Evolutionary conservation across 2,797 vertebrate genomes (phyloP).

Genomic region (Melanotaenia boesemani): DNA sequence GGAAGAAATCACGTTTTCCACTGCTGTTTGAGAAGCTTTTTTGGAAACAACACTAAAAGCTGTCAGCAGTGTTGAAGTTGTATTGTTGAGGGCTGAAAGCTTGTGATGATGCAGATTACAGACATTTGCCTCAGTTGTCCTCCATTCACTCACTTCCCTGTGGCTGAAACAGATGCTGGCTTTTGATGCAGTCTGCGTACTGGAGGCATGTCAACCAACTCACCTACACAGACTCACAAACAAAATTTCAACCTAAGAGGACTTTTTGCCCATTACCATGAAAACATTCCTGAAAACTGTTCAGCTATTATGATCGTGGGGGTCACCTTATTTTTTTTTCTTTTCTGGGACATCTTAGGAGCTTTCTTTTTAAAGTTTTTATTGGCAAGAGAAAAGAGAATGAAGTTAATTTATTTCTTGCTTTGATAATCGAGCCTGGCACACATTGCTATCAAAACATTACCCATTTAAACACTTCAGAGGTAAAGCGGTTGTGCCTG

Average conservation of each 20-base stretch:
- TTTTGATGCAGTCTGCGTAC: constrained; percentile 59
- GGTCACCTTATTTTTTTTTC: constrained; percentile 69
- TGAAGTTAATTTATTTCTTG: constrained; percentile 60
- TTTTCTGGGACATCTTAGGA: constrained; percentile 41
- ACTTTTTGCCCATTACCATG: constrained; percentile 21
- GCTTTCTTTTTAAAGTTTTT: constrained; percentile 41
- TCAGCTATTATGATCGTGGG: constrained; percentile 28
- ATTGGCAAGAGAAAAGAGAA: constrained; percentile 54
- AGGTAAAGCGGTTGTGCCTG: constrained; percentile 50
- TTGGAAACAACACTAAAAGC: constrained; percentile 52
- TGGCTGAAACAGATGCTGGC: constrained; percentile 60
- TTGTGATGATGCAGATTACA: constrained; percentile 62
- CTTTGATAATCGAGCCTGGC: constrained; percentile 67
- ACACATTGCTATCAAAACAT: constrained; percentile 53
- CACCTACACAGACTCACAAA: constrained; percentile 38
- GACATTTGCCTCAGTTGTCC: constrained; percentile 45
- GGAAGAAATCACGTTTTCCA: constrained; percentile 55
- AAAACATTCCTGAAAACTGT: constrained; percentile 45
- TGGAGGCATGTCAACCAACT: constrained; percentile 54
- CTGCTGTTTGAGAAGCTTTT: constrained; percentile 59
- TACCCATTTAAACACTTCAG: constrained; percentile 61
- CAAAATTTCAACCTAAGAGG: constrained; percentile 40
- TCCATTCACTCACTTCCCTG: constrained; percentile 35
- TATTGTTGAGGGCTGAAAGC: constrained; percentile 48
- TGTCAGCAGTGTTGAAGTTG: constrained; percentile 53